These are phyloP conservation scores for Athalia rosae DNA, from an alignment of 2,888 invertebrate species.

Conservation along the genomic window DNA sequence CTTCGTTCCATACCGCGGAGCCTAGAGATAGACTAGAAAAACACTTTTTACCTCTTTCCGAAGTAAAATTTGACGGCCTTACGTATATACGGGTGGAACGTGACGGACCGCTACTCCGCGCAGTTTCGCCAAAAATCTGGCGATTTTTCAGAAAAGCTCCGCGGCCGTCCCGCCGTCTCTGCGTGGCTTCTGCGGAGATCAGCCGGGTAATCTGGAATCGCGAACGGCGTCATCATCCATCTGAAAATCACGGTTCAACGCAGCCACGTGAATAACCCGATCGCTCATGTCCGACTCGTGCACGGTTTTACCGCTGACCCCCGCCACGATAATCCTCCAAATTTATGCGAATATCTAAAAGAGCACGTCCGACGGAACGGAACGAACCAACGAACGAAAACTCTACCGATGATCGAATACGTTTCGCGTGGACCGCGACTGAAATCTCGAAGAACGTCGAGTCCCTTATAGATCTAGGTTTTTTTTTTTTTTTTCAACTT, in stretches of 20 bases:
- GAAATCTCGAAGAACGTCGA: no score
- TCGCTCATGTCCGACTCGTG: no score
- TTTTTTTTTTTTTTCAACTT: no score
- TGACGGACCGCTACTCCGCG: background rate
- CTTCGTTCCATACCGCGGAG: no score
- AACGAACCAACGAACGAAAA: no score
- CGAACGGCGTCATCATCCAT: conserved; percentile 1
- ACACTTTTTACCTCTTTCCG: no score
- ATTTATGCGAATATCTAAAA: no score
- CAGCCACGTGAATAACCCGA: background rate
- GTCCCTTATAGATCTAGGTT: no score
- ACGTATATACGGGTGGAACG: background rate
- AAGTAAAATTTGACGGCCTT: background rate
- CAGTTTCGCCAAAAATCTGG: background rate
- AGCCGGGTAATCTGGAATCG: conserved; percentile 1
- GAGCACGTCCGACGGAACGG: no score
- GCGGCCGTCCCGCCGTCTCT: background rate
- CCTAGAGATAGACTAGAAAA: no score
- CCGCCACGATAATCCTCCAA: background rate
- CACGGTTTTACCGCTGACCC: background rate
- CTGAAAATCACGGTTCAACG: background rate
- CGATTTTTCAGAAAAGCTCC: background rate
- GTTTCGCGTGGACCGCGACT: no score
- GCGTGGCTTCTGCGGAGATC: background rate
- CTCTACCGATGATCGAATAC: no score